phyloP scores from a whole-genome alignment of 2,113 vertebrate genomes.

The Neogobius melanostomus region DNA sequence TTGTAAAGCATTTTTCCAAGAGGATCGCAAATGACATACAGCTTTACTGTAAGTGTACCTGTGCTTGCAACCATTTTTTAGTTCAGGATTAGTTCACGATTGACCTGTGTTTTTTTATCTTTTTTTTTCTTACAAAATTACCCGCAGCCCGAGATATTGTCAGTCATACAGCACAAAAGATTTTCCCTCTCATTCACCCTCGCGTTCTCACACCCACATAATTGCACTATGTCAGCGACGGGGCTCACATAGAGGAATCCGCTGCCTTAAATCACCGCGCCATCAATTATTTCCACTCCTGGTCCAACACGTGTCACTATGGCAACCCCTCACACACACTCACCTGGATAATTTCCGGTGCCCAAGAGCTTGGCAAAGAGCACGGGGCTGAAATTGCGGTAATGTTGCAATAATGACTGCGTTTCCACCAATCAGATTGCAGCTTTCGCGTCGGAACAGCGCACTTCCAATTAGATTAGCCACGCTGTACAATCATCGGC shows the following conservation, averaged over 20 bases:
- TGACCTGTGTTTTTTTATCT: too few relatives aligned
- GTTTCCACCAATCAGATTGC: slow-evolving; percentile 10
- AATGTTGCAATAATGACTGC: slow-evolving; percentile 2
- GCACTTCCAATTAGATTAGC: slow-evolving; percentile 28
- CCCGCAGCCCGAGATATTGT: too few relatives aligned
- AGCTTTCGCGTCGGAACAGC: slow-evolving; percentile 2
- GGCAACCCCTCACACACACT: slow-evolving; percentile 44
- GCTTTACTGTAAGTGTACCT: too few relatives aligned
- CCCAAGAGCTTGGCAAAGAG: slow-evolving; percentile 34
- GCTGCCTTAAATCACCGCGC: slow-evolving; percentile 13
- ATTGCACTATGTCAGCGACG: slow-evolving; percentile 17
- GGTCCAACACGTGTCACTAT: slow-evolving; percentile 42
- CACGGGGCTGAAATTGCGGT: slow-evolving; percentile 3
- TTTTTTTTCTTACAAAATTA: too few relatives aligned
- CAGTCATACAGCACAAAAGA: neutral
- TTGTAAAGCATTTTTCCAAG: too few relatives aligned
- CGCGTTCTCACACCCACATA: slow-evolving; percentile 10
- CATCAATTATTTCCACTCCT: slow-evolving; percentile 26
- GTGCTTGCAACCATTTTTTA: too few relatives aligned
- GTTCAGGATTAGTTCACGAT: too few relatives aligned
- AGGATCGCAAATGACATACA: too few relatives aligned
- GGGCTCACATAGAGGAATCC: slow-evolving; percentile 9
- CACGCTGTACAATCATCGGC: slow-evolving; percentile 13
- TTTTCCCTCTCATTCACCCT: neutral
- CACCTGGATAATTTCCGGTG: slow-evolving; percentile 45